Evolutionary conservation across 1,140 invertebrate genomes (phyloP).

Genomic region (Drosophila ficusphila): DNA sequence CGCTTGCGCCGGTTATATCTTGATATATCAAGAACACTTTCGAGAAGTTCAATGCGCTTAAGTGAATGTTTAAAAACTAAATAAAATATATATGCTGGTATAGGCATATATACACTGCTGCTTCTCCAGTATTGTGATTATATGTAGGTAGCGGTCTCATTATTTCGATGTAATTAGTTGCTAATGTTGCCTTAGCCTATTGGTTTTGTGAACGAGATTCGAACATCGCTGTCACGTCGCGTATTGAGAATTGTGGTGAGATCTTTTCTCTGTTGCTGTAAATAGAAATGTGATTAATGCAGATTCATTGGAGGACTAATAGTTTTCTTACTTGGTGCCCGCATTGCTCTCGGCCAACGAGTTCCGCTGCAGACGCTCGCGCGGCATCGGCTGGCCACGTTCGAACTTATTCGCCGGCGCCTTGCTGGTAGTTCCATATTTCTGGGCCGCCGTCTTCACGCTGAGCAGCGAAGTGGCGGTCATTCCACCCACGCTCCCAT

Average conservation of each 20-base stretch:
- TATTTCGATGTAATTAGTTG: constrained; percentile 65
- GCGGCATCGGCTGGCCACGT: constrained; percentile 44
- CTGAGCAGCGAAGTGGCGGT: constrained; percentile 36
- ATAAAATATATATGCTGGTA: constrained; percentile 48
- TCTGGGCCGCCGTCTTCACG: constrained; percentile 64
- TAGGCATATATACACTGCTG: constrained; percentile 24
- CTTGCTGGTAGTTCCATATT: constrained; percentile 48
- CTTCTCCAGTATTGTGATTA: constrained; percentile 37
- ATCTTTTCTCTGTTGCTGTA: constrained; percentile 87
- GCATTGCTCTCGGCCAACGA: constrained; percentile 65
- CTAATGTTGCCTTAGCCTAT: constrained; percentile 58
- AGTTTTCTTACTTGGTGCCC: constrained; percentile 53
- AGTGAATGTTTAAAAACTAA: constrained; percentile 42
- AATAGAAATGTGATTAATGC: constrained; percentile 48
- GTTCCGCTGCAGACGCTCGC: constrained; percentile 57
- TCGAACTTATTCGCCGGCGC: constrained; percentile 58
- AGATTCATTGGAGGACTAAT: not conserved
- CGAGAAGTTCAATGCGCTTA: constrained; percentile 35
- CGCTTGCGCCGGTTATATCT: constrained; percentile 46
- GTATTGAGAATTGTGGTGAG: constrained; percentile 89
- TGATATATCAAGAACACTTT: constrained; percentile 17
- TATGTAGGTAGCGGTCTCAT: constrained; percentile 41
- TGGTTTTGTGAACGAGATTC: constrained; percentile 86
- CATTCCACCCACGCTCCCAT: constrained; percentile 17
- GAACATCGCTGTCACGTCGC: constrained; percentile 91